Conservation (phyloP, 2,888 invertebrate genomes). For the Melanotus villosus region DNA sequence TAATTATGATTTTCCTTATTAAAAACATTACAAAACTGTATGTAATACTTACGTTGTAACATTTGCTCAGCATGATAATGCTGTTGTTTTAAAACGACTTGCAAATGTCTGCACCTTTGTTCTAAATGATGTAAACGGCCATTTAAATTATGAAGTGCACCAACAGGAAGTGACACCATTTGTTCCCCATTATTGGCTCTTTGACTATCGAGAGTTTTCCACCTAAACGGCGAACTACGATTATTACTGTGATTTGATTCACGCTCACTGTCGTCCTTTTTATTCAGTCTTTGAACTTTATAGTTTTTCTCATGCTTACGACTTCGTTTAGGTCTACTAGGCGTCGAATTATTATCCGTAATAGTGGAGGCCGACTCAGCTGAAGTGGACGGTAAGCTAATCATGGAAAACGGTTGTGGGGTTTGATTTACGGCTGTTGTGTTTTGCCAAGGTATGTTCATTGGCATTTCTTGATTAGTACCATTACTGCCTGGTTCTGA, state of each 20-base stretch:
- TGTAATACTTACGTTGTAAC: conserved; percentile 74
- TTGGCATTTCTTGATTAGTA: conserved; percentile 18
- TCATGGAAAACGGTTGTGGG: conserved; percentile 49
- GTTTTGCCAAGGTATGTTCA: conserved; percentile 13
- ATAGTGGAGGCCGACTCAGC: conserved; percentile 46
- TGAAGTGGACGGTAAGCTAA: conserved; percentile 58
- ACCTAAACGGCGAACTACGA: conserved; percentile 8
- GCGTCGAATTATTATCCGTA: conserved; percentile 59
- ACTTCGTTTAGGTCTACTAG: conserved; percentile 64
- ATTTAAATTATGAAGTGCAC: conserved; percentile 62
- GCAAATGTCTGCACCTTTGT: conserved; percentile 75
- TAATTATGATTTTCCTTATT: no score
- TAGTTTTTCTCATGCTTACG: conserved; percentile 64
- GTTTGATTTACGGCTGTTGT: conserved; percentile 1
- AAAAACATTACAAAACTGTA: no score
- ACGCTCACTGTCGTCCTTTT: conserved; percentile 57
- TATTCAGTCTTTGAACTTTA: conserved; percentile 55
- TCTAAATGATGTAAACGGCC: conserved; percentile 70
- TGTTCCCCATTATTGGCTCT: conserved; percentile 52
- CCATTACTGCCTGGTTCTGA: conserved; percentile 3
- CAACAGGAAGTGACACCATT: conserved; percentile 59
- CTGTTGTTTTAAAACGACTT: conserved; percentile 75
- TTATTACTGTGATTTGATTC: conserved; percentile 31
- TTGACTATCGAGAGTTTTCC: conserved; percentile 3
- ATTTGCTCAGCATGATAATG: conserved; percentile 76